Evolutionary conservation across 2,113 vertebrate species (phyloP), one percentile per base, ranked within the genome.

Genomic region (Furnarius figulus): DNA sequence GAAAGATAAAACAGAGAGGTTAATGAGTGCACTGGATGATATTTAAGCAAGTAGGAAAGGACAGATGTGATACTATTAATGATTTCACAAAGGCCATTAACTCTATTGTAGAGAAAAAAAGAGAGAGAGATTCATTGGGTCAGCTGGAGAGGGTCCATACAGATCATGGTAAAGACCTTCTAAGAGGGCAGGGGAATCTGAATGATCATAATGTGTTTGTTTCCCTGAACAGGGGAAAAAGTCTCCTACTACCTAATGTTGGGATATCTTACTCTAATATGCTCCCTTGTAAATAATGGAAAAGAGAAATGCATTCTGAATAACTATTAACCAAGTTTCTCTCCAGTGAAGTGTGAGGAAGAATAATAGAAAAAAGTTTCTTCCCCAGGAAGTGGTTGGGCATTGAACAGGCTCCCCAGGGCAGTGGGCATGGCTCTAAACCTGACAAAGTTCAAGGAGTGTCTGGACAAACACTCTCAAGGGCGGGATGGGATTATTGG

Each of bases 381-480:
- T 40, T 47, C 4, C 28, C 10, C 24, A n/a, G 30, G 14, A 14
- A 9, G 7, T 61, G 2, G 2, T 14, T 12, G 23, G 7, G 8
- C 8, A 27, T 30, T 61, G 62, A 1, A 1, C 13, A 61, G n/a
- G 9, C 10, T 83, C 13, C 20, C 47, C 30, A 76, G 21, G 21
- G 47, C 52, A 53, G 39, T 7, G 8, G 20, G 9, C 46, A 59
- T 8, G 5, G 16, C 10, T 4, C n/a, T 1, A 5, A 68, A 9
- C 28, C 13, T 89, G 46, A 12, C 24, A 40, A 24, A 83, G n/a
- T 4, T 61, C 11, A 21, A 47, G 55, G 11, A 76, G 3, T 1
- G 0, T 40, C 30, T 35, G 17, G n/a, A 7, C 28, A 46, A 7
- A 0, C 0, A 21, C 3, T 53, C 17, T 10, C 20, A 47, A n/a